Base-by-base conservation (phyloP, 2,797 vertebrate species). In the Neosilurus hyrtlii region DNA sequence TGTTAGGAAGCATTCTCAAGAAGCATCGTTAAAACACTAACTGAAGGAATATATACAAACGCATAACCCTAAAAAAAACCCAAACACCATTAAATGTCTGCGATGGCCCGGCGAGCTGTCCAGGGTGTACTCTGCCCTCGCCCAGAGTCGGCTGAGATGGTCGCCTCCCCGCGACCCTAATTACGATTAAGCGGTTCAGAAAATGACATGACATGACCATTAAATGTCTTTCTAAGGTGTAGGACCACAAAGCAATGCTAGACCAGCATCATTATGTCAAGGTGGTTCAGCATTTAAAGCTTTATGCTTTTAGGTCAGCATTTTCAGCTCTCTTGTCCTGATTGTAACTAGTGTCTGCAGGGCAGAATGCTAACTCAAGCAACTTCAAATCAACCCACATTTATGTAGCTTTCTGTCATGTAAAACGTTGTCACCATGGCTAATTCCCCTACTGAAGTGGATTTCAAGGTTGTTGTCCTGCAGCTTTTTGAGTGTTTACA, bases 391-490 rank as follows among this genome's bases (percentile, higher is more conserved):
- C 12, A 7, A 10, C n/a, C 68, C 52, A 73, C 4, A 6, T 73
- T 30, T 56, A 26, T 20, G 24, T 73, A 9, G 52, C 52, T 73
- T 73, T 9, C 18, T 22, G 22, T 59, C 54, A 37, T 26, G 67
- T 10, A 49, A 49, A 49, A 72, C 9, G 26, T 12, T 30, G 52
- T 35, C 52, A 51, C 20, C 43, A 24, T 71, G 37, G 37, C 20
- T 81, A 76, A 80, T 81, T 62, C 83, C 71, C 78, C 62, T 52
- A 65, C 71, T 75, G 67, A 22, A 49, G 61, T 74, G 68, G 30
- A 80, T 84, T 81, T 80, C 71, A 10, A 59, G 61, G 59, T 63
- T 67, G 43, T 73, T 76, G 71, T 63, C 63, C 68, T 63, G 51
- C 79, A 77, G 66, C 61, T 71, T 43, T 70, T 74, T 56, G 26